Percentiles rank a stretch among this genome's conserved stretches.
phyloP scores from a whole-genome alignment of 2,797 vertebrate genomes.

The Epinephelus malabaricus region DNA sequence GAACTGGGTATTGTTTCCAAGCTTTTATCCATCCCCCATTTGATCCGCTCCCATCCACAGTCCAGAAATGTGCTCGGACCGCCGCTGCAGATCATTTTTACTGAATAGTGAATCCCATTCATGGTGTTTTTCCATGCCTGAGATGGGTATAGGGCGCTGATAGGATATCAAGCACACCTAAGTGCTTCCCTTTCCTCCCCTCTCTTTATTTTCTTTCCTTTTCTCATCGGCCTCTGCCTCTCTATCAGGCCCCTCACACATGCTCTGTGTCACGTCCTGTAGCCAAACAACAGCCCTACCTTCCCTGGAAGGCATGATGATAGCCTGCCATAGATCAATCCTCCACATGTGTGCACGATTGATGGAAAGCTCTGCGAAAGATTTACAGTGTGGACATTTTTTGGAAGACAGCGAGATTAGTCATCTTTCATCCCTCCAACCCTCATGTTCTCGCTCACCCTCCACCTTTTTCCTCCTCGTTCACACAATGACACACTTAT shows the following conservation, averaged over 20 bases:
- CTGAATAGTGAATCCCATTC: conserved; percentile 55
- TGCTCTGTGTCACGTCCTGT: conserved; percentile 83
- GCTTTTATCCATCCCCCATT: conserved; percentile 79
- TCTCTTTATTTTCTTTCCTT: conserved; percentile 83
- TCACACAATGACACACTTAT: neutral
- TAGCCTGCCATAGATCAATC: conserved; percentile 62
- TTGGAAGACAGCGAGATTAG: conserved; percentile 45
- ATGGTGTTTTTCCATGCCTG: conserved; percentile 79
- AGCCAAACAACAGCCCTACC: conserved; percentile 67
- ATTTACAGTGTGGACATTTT: conserved; percentile 49
- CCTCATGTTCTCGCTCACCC: neutral
- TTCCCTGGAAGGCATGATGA: conserved; percentile 61
- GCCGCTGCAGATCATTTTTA: conserved; percentile 19
- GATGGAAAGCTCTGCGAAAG: conserved; percentile 46
- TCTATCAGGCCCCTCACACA: conserved; percentile 82
- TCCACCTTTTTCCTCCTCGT: neutral
- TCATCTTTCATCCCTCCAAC: conserved; percentile 44
- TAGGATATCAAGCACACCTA: conserved; percentile 85
- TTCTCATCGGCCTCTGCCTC: conserved; percentile 78
- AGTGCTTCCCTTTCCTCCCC: conserved; percentile 85
- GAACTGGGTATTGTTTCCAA: conserved; percentile 76
- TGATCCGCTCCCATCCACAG: conserved; percentile 66
- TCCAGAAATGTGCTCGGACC: conserved; percentile 26
- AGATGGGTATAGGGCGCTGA: conserved; percentile 79
- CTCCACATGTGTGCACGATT: conserved; percentile 13